Evolutionary conservation across 2,888 invertebrate species (phyloP), one percentile per base, ranked within the genome.

Genomic region (Ferdinandea cuprea): DNA sequence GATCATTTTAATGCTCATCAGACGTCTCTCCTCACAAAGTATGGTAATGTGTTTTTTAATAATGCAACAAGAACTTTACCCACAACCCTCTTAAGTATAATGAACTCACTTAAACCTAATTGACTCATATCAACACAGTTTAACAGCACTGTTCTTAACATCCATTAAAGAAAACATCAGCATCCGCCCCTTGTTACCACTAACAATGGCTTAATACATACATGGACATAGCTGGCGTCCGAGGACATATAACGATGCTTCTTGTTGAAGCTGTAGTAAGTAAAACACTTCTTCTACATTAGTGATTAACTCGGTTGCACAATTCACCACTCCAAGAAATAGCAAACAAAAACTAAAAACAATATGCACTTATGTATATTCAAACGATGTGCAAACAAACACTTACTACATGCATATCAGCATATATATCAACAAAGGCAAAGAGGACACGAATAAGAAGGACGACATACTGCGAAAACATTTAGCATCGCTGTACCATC

Each of bases 331-430:
- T 13, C 58, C 15, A 11, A 21, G 30, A 6, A 17, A 11, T 3
- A 50, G n/a, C 9, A 50, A 52, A 40, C 1, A 13, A 21, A 21
- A 13, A 40, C 3, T 17, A 46, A 68, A 35, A 42, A 37, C 37
- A 59, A 71, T 32, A 68, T 56, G 68, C 42, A 68, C 44, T 68
- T 25, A n/a, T n/a, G 32, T 44, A 68, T 68, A 44, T 56, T 13
- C 54, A 72, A n/a, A n/a, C n/a, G 61, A 28, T 63, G 44, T 37
- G 63, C 54, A 72, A 72, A 61, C 72, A 72, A 63, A 54, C 72
- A 72, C 32, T 35, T 35, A 35, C 48, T 25, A 21, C 17, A 71
- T 25, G 42, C 8, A 46, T 32, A 37, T 35, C 15, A 15, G n/a
- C n/a, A 19, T 35, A 58, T 25, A 9, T 19, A 4, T 9, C 11